Percentiles rank a stretch among this genome's conserved stretches.
phyloP scores from a whole-genome alignment of 2,888 invertebrate genomes.

The Nineta flava region DNA sequence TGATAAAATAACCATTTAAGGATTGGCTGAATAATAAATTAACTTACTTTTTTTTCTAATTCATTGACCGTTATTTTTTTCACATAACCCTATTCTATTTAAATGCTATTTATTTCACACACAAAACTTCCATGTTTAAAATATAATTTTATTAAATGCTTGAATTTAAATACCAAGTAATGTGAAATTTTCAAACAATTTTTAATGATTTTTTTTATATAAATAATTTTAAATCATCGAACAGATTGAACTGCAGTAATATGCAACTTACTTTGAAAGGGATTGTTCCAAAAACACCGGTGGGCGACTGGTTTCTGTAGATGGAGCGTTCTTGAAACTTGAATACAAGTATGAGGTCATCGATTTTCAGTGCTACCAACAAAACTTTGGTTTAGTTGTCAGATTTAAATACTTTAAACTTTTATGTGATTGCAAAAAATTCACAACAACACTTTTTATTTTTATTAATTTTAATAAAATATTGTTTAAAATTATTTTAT shows the following conservation, averaged over 20 bases:
- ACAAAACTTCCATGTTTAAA: too few relatives aligned
- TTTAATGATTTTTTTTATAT: too few relatives aligned
- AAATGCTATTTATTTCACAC: too few relatives aligned
- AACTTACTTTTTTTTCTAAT: background rate
- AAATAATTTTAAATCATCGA: too few relatives aligned
- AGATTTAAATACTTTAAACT: background rate
- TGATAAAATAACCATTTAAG: too few relatives aligned
- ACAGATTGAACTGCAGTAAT: background rate
- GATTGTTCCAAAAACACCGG: constrained; percentile 2
- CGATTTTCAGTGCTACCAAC: constrained; percentile 8
- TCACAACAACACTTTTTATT: too few relatives aligned
- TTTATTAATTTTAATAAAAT: too few relatives aligned
- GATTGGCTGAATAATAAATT: background rate
- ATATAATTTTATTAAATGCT: too few relatives aligned
- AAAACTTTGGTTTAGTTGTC: background rate
- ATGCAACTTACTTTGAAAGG: constrained; percentile 4
- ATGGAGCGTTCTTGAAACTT: constrained; percentile 7
- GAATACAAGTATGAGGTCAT: constrained; percentile 7
- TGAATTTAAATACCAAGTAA: too few relatives aligned
- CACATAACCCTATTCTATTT: background rate
- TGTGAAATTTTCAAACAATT: too few relatives aligned
- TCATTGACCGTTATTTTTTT: background rate
- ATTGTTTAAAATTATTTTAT: too few relatives aligned
- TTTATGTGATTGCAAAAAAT: too few relatives aligned
- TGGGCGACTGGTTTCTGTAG: constrained; percentile 7